Evolutionary conservation across 2,888 invertebrate species (phyloP).

Genomic region (Polydrusus cervinus): DNA sequence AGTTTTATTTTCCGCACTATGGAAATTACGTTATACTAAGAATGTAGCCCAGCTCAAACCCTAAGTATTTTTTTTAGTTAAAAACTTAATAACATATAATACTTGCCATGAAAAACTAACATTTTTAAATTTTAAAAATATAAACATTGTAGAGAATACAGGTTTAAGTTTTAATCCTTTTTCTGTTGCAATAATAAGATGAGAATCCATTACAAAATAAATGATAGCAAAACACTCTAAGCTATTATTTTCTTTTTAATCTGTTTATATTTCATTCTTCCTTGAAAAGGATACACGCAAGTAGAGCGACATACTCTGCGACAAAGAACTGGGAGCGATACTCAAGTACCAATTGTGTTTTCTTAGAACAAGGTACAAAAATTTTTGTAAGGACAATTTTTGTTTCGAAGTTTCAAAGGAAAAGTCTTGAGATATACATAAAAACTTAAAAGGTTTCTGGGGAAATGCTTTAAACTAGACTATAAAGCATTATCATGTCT

Average conservation of each 20-base stretch:
- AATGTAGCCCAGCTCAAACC: too few relatives aligned
- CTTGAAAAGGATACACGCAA: slow-evolving; percentile 37
- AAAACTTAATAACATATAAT: too few relatives aligned
- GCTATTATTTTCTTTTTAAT: slow-evolving; percentile 43
- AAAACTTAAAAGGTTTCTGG: too few relatives aligned
- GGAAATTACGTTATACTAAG: too few relatives aligned
- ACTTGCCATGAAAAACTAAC: too few relatives aligned
- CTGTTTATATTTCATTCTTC: slow-evolving; percentile 49
- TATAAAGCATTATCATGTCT: too few relatives aligned
- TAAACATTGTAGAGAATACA: neutral
- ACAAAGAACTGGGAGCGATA: slow-evolving; percentile 27
- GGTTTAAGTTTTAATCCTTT: slow-evolving; percentile 4
- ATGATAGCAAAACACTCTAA: slow-evolving; percentile 44
- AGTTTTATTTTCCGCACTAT: too few relatives aligned
- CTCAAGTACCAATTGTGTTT: slow-evolving; percentile 3
- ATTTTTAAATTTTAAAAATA: neutral
- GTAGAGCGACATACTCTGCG: slow-evolving; percentile 23
- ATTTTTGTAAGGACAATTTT: neutral
- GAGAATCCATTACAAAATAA: slow-evolving; percentile 22
- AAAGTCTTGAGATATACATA: too few relatives aligned
- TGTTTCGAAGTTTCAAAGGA: too few relatives aligned
- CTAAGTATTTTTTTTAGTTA: too few relatives aligned
- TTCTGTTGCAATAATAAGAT: slow-evolving; percentile 1
- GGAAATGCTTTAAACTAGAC: too few relatives aligned
- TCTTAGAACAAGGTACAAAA: neutral